Base-by-base conservation (phyloP, 2,888 invertebrate species). In the Tipula vernalis region DNA sequence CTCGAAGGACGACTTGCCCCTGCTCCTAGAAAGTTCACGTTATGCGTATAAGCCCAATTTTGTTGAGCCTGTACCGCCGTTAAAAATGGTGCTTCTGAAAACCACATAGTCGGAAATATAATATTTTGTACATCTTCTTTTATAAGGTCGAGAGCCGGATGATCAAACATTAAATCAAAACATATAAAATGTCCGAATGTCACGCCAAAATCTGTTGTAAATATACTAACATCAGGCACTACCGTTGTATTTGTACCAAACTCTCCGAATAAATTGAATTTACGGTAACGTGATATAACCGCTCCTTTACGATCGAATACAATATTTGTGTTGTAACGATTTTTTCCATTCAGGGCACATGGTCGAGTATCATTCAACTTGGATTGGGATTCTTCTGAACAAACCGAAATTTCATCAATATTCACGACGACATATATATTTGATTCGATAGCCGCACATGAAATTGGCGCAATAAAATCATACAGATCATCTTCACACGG, bases 151-250 rank as follows among this genome's bases (percentile, higher is more conserved):
- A 95, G 91, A 0, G 95, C 93, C 0, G 97, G 96, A 4, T 93
- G 92, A 89, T 95, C 93, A 91, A 96, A 97, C 89, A 96, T 91
- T 15, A 97, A 93, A 89, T 98, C 98, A 90, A 97, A 97, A 91
- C 98, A 97, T 87, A 95, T 95, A 89, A 96, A 95, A 89, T 95
- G 94, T 0, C 96, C 97, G 90, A 97, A 96, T 13, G 92, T 94
- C 0, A 96, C 95, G 8, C 95, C 95, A 89, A 96, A 96, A 90
- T 96, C 96, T 0, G 96, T 95, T 0, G 90, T 90, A 89, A 97
- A 96, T 4, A 93, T 90, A 0, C 94, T 93, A 4, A 94, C 89
- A 47, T 95, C 94, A 0, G 94, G 93, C 0, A 91, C 89, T 0
- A 85, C 39, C 0, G 91, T 91, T 12, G 89, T 89, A 90, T 92